Percentiles rank a stretch among this genome's conserved stretches.
These are phyloP conservation scores for Characodon lateralis DNA, from an alignment of 2,797 vertebrate genomes.

Conservation along the genomic window DNA sequence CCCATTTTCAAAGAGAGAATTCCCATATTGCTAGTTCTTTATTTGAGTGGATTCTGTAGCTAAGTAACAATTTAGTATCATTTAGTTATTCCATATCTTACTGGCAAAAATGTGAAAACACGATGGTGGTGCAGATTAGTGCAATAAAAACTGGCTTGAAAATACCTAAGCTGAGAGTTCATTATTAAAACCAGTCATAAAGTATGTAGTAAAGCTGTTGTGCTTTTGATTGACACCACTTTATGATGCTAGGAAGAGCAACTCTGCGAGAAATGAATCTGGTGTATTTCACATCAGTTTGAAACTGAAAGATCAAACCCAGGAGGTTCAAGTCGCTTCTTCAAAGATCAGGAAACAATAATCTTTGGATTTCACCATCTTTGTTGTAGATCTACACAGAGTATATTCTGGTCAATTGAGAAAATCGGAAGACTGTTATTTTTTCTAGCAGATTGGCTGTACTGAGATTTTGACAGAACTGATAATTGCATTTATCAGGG, in stretches of 20 bases:
- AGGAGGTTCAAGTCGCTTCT: not conserved
- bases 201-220: not conserved
- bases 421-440: not conserved
- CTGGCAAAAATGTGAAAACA: not conserved
- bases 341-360: not conserved
- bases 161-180: not conserved
- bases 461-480: not conserved
- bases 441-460: not conserved
- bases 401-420: not conserved
- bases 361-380: not conserved
- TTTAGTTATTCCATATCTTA: not conserved
- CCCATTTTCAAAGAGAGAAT: not conserved
- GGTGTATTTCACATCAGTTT: not conserved
- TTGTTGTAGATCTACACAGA: not conserved
- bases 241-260: not conserved
- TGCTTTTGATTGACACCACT: not conserved
- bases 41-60: not conserved
- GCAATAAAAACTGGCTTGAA: not conserved
- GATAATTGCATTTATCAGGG: not conserved
- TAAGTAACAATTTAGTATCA: not conserved
- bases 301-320: not conserved
- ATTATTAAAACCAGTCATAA: not conserved
- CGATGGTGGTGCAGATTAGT: not conserved
- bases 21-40: not conserved
- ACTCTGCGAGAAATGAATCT: not conserved